Base-by-base conservation (phyloP, 2,113 vertebrate species). In the Chauna torquata region DNA sequence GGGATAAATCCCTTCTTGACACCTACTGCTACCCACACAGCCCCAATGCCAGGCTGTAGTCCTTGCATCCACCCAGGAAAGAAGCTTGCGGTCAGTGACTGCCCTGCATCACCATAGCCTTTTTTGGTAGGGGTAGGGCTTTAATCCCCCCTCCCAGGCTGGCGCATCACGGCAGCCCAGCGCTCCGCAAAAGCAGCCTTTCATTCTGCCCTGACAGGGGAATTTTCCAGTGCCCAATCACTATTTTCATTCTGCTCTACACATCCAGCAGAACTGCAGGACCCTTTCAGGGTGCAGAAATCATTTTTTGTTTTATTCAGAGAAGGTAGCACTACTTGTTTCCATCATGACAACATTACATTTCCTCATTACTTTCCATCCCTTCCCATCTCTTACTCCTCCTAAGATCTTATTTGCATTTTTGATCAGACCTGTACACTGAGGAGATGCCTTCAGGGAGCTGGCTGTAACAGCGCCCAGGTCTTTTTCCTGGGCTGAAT, bases 401-500 rank as follows among this genome's bases (percentile, higher is more conserved):
- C 52, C 25, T 58, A 87, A 89, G 65, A 66, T 9, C 79, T 70
- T 74, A 94, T 96, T 95, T 97, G 89, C 84, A 95, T 96, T 97
- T 97, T 96, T 96, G 92, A 96, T 94, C 95, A 95, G 95, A 88
- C 58, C 66, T 20, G 0, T 77, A 23, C 45, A 82, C 50, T 0
- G 2, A 81, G 62, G 62, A 88, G 57, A 80, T 70, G 38, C 87
- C 96, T 74, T 87, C 49, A 59, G 91, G 66, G 81, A 94, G 24
- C 34, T 55, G 81, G 32, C 18, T 94, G 13, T 77, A 90, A 74
- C 72, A 85, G 66, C 57, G 71, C 74, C 84, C 83, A 94, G 89
- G 81, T 94, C 91, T 80, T 96, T 92, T 83, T 92, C 82, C 75
- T 90, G 62, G 64, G 32, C 78, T 77, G 78, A 90, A 95, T 94